phyloP scores from a whole-genome alignment of 2,797 vertebrate genomes.

The Chaetodon trifasciatus region DNA sequence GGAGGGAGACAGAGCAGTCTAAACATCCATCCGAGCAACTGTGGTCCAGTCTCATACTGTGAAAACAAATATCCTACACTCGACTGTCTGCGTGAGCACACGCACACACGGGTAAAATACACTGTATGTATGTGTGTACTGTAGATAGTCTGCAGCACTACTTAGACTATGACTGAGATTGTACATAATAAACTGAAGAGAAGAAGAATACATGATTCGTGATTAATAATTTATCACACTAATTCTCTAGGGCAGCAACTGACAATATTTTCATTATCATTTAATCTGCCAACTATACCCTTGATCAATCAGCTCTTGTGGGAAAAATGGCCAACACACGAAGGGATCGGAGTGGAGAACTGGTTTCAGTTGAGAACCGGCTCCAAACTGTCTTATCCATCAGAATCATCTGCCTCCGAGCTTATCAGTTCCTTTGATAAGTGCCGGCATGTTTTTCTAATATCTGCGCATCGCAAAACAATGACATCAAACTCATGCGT shows the following conservation, averaged over 20 bases:
- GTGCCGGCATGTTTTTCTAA: no score
- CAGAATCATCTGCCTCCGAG: no score
- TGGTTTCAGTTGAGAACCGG: no score
- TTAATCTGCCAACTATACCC: no score
- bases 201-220: not conserved
- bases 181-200: constrained; percentile 28
- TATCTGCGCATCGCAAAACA: no score
- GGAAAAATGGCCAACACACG: no score
- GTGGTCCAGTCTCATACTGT: constrained; percentile 39
- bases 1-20: constrained; percentile 45
- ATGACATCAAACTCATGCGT: no score
- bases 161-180: constrained; percentile 14
- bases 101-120: not conserved
- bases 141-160: not conserved
- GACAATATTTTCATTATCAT: no score
- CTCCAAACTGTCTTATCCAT: no score
- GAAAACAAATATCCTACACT: constrained; percentile 57
- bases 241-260: not conserved
- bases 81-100: constrained; percentile 5
- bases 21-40: constrained; percentile 57
- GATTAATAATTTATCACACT: not conserved
- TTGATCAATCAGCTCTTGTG: no score
- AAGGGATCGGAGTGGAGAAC: no score
- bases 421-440: no score
- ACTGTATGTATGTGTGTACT: not conserved